These are phyloP conservation scores for Tupaia chinensis DNA, from an alignment of 2,113 vertebrate genomes.

Conservation along the genomic window DNA sequence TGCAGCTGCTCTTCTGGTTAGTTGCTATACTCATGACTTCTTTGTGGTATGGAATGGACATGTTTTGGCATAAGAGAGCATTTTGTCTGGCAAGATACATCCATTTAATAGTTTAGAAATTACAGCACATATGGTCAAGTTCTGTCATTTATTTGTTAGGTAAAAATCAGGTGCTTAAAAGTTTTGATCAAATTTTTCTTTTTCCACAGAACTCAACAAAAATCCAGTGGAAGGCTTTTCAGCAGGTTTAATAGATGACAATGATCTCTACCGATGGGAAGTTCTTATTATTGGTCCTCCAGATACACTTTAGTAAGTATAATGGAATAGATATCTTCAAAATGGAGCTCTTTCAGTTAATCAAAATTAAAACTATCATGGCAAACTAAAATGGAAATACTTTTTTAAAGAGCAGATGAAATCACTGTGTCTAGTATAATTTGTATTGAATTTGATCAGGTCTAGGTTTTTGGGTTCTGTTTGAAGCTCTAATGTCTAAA, in stretches of 20 bases:
- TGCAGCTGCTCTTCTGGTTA: not conserved
- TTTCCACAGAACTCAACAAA: slow-evolving; percentile 97
- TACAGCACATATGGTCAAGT: not conserved
- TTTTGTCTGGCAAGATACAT: slow-evolving; percentile 32
- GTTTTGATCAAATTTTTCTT: slow-evolving; percentile 77
- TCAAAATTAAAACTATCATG: slow-evolving; percentile 29
- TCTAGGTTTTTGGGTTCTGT: not conserved
- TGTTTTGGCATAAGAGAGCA: not conserved
- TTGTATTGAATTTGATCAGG: not conserved
- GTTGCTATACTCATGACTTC: not conserved
- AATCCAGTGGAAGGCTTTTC: slow-evolving; percentile 99
- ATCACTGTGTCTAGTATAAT: not conserved
- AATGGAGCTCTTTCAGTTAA: slow-evolving; percentile 26
- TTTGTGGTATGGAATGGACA: not conserved
- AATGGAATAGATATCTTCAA: not conserved
- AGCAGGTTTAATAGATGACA: slow-evolving; percentile 99
- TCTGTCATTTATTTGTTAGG: slow-evolving; percentile 6
- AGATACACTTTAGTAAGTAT: slow-evolving; percentile 99
- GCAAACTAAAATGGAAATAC: slow-evolving; percentile 3
- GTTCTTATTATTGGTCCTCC: slow-evolving; percentile 99
- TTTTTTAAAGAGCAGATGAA: slow-evolving; percentile 19
- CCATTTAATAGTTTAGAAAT: not conserved
- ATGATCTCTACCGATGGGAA: slow-evolving; percentile 99
- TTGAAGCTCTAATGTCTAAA: slow-evolving; percentile 23
- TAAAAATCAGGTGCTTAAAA: slow-evolving; percentile 44